These are phyloP conservation scores for Cyclargus thomasi DNA, from an alignment of 1,140 invertebrate genomes.

Conservation along the genomic window DNA sequence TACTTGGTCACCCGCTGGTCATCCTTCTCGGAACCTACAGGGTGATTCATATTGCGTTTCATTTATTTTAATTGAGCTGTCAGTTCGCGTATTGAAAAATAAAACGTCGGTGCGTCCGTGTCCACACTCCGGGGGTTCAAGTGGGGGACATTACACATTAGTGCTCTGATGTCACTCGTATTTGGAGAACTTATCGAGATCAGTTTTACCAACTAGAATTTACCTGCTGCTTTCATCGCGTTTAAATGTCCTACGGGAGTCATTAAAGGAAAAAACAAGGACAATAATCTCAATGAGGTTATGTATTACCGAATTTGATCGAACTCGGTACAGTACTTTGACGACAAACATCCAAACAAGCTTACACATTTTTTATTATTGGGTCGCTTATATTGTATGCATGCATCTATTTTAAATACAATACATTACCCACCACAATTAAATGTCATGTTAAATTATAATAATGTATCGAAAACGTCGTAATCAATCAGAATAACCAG, in stretches of 20 bases:
- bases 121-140: constrained; percentile 33
- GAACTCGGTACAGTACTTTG: no score
- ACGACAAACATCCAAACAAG: no score
- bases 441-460: not conserved
- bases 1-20: constrained; percentile 32
- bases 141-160: constrained; percentile 33
- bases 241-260: no score
- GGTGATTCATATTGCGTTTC: constrained; percentile 41
- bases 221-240: no score
- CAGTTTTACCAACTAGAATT: no score
- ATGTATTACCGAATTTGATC: no score
- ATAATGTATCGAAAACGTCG: constrained; percentile 4
- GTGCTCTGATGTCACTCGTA: constrained; percentile 32
- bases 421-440: not conserved
- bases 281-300: no score
- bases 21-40: constrained; percentile 38
- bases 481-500: not conserved
- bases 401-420: not conserved
- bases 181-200: constrained; percentile 27
- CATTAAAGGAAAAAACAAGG: no score
- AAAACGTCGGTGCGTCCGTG: constrained; percentile 33
- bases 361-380: no score
- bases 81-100: constrained; percentile 38
- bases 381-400: no score
- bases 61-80: constrained; percentile 51